Evolutionary conservation across 2,797 vertebrate genomes (phyloP).

Genomic region (Leptoclinus maculatus): DNA sequence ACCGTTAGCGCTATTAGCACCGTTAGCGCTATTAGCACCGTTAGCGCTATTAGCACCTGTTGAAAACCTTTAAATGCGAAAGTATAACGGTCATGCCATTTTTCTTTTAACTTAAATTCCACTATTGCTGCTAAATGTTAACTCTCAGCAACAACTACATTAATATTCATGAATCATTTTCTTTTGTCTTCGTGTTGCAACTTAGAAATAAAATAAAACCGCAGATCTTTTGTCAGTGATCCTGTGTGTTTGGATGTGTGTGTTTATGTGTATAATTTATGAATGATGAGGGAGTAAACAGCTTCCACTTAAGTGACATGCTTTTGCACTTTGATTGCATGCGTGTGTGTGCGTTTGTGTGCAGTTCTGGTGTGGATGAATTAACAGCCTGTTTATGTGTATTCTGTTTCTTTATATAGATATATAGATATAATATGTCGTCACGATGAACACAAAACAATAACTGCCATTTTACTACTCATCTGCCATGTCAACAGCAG

Average conservation of each 20-base stretch:
- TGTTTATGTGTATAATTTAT: slow-evolving; percentile 66
- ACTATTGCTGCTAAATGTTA: neutral
- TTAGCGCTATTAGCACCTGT: too few species aligned
- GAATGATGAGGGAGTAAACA: slow-evolving; percentile 62
- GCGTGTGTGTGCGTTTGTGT: neutral
- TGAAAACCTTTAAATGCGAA: neutral
- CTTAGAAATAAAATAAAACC: neutral
- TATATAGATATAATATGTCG: too few species aligned
- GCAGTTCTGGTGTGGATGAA: slow-evolving; percentile 31
- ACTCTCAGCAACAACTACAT: neutral
- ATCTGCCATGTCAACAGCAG: neutral
- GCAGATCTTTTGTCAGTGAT: neutral
- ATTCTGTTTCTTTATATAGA: neutral
- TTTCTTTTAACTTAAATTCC: neutral
- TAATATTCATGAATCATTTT: neutral
- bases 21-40: neutral
- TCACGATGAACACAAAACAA: neutral
- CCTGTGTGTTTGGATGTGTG: slow-evolving; percentile 7
- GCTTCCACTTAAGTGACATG: slow-evolving; percentile 62
- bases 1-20: neutral
- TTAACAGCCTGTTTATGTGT: slow-evolving; percentile 15
- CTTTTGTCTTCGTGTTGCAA: neutral
- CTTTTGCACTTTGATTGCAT: slow-evolving; percentile 68
- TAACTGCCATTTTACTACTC: neutral
- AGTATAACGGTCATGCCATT: neutral